Conservation (phyloP, 2,888 invertebrate genomes). For the Leucania comma region DNA sequence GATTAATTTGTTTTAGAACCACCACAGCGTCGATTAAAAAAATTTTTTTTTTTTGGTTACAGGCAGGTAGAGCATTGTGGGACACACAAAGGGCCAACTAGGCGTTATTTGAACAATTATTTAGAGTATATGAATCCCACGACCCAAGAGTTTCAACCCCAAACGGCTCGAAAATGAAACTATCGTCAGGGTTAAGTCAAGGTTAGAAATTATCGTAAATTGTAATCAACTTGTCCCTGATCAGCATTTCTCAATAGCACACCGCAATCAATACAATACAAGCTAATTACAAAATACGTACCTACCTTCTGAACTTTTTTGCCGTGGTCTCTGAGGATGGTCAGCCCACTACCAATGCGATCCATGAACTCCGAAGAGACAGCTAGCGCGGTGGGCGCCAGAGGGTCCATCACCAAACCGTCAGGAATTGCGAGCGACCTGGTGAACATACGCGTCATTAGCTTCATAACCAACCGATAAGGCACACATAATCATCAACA, state of each 20-base stretch:
- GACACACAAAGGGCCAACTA: too few relatives aligned
- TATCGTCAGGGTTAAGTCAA: too few relatives aligned
- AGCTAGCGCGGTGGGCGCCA: constrained; percentile 86
- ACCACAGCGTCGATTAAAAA: too few relatives aligned
- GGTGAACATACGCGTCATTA: constrained; percentile 53
- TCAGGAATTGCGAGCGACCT: constrained; percentile 88
- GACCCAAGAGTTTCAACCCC: too few relatives aligned
- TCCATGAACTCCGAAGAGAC: constrained; percentile 87
- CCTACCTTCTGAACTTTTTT: constrained; percentile 88
- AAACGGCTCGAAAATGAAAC: too few relatives aligned
- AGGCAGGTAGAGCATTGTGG: too few relatives aligned
- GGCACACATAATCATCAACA: constrained; percentile 4
- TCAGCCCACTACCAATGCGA: constrained; percentile 85
- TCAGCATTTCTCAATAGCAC: not conserved
- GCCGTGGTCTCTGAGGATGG: constrained; percentile 84
- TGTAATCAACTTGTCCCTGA: too few relatives aligned
- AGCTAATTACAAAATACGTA: constrained; percentile 42
- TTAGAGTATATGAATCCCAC: too few relatives aligned
- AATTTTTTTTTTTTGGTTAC: too few relatives aligned
- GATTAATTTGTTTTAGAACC: too few relatives aligned
- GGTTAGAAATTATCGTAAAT: too few relatives aligned
- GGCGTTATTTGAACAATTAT: too few relatives aligned
- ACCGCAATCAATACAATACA: constrained; percentile 26
- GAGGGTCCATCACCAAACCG: constrained; percentile 88
- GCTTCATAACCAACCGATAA: constrained; percentile 8